Base-by-base conservation (phyloP, 2,797 vertebrate genomes). In the Microcaecilia unicolor region DNA sequence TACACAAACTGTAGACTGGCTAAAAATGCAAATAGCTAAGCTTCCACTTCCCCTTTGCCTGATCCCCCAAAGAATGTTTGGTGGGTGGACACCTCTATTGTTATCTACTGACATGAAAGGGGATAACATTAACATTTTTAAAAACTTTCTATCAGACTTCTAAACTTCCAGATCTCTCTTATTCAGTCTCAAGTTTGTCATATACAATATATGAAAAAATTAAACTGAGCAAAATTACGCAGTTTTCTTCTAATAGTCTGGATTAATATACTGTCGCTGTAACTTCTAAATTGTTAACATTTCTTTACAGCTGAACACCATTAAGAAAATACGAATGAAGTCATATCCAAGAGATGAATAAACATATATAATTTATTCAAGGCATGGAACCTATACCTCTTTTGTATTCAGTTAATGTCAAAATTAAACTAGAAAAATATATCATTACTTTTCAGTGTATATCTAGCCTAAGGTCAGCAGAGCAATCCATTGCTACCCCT, bases 381-480 rank as follows among this genome's bases (percentile, higher is more conserved):
- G 68, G 62, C 61, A 68, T 47, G 58, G 55, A 56, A 58, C 52
- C 53, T 48, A n/a, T 69, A 63, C 61, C 57, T 42, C 58, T 64
- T 71, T 56, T 63, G 48, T 73, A 67, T 55, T 51, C 42, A 44
- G 45, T 21, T 57, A 60, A 61, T 67, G 72, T 56, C 60, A 58
- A 66, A 64, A 65, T 67, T 48, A 67, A 70, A 62, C 67, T 55
- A 54, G 34, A 47, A 45, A 51, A 48, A 58, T 72, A 73, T 80
- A 80, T 70, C 69, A 76, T 39, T 47, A 40, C 48, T 34, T 60
- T 42, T 66, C 59, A 60, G 61, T 51, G 54, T 36, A 3, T 31
- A 34, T 18, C 22, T 26, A 25, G 23, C 10, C 22, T 22, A 73
- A 70, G 70, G 74, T 70, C 69, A 73, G 15, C 59, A 70, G 72